Base-by-base conservation (phyloP, 2,888 invertebrate species). In the Epirrita christyi region DNA sequence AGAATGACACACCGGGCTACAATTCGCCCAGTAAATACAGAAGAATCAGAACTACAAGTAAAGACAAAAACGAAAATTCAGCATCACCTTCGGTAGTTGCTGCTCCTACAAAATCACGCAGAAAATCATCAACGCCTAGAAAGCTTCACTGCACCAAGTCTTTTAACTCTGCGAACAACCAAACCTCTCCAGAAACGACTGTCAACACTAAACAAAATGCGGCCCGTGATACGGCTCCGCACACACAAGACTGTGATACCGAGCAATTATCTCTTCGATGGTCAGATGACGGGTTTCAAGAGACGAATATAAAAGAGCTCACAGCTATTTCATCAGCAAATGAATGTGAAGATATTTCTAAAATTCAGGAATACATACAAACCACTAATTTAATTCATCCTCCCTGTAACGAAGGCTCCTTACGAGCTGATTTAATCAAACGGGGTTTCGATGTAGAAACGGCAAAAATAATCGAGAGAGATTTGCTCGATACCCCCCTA, bases 71-170 rank as follows among this genome's bases (percentile, higher is more conserved):
- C 48, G 51, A 53, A 11, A 68, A 67, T 42, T 15, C 61, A 13
- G 50, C 67, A 14, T 52, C 68, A 7, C 68, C 79, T 6, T 36
- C 66, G 0, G 44, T 69, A 40, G 58, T 62, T 41, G 67, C 76
- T 28, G 79, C 70, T 32, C 83, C 83, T 9, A 83, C 86, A 0
- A 92, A 92, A 70, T 92, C 92, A 0, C 83, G 92, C 36, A 79
- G 92, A 68, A 92, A 92, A 72, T 92, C 92, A 11, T 91, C 92
- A 1, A 92, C 92, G 2, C 92, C 92, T 1, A 80, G 92, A 64
- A 92, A 92, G 78, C 72, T 92, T 6, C 77, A 88, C 61, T 84
- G 87, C 52, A 81, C 80, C 38, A 88, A 91, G 76, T 70, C 75
- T 46, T 83, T 85, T 66, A 78, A 79, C 64, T 81, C 83, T 5